Conservation (phyloP, 2,113 vertebrate species). For the Axis porcinus region DNA sequence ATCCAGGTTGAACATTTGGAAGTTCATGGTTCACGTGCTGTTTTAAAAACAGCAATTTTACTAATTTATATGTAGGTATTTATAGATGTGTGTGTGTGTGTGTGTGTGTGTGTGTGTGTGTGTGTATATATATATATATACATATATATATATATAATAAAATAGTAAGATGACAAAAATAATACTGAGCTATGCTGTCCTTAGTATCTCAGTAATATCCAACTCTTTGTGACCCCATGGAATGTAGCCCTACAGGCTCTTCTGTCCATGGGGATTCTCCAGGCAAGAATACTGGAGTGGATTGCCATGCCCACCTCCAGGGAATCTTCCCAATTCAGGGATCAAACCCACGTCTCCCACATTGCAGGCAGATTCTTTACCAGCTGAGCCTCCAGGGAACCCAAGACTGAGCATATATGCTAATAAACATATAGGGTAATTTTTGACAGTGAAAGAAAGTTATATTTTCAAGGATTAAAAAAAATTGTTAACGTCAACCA, state of each 20-base stretch:
- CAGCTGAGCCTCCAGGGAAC: neutral
- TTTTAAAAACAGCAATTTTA: neutral
- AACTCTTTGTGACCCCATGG: neutral
- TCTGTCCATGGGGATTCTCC: neutral
- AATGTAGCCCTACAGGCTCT: fast-evolving
- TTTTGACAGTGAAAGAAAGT: neutral
- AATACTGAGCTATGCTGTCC: no score
- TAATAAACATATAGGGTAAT: neutral
- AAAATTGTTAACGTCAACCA: neutral
- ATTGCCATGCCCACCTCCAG: neutral
- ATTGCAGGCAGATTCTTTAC: neutral
- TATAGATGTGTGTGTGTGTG: neutral
- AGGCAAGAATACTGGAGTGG: neutral
- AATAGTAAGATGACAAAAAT: neutral
- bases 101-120: neutral
- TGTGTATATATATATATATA: neutral
- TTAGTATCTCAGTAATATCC: neutral
- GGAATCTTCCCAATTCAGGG: neutral
- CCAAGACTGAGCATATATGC: neutral
- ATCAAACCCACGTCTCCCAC: fast-evolving
- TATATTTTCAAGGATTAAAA: neutral
- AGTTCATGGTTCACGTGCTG: no score
- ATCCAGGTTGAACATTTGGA: no score
- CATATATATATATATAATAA: neutral
- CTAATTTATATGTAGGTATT: neutral